Base-by-base conservation (phyloP, 2,113 vertebrate genomes). In the Antechinus stuartii region DNA sequence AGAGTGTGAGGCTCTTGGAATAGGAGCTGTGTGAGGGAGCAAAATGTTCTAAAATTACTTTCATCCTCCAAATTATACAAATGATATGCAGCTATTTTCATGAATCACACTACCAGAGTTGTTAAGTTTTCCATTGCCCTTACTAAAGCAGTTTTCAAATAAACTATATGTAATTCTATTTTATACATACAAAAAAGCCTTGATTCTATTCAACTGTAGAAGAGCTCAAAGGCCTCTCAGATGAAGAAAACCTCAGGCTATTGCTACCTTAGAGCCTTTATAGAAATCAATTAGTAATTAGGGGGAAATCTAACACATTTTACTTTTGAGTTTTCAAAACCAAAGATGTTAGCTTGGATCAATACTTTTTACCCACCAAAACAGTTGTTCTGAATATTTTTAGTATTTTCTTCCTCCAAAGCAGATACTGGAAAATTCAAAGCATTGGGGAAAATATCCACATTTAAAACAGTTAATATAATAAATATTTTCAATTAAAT, bases 121-220 rank as follows among this genome's bases (percentile, higher is more conserved):
- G 95, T n/a, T 22, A 52, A 54, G 94, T 96, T 96, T 97, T 96
- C 92, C 95, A 46, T 47, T 92, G 96, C 22, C 68, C n/a, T 96
- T 54, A 92, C 94, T 94, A 54, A 0, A 89, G 76, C 4, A 96
- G 16, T 56, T 95, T 93, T 95, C 92, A 96, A 94, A 94, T 9
- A 97, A 92, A 97, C 93, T 24, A 68, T 12, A 68, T 91, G 5
- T 91, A 96, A 96, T 95, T 95, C 96, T 25, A 93, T 47, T 90
- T 93, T 92, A 84, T 0, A 0, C 61, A 91, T 92, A 93, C 95
- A 94, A 42, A 96, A 84, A 94, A 54, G 9, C 0, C 19, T 12
- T 11, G 42, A 92, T 27, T 90, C 9, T 68, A 27, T 4, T 56
- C 49, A 10, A 93, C 92, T 56, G 92, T 26, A 95, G 10, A 97